Evolutionary conservation across 92 coral and sea anemone genomes (phyloP).

Genomic region (Scolanthus callimorphus): DNA sequence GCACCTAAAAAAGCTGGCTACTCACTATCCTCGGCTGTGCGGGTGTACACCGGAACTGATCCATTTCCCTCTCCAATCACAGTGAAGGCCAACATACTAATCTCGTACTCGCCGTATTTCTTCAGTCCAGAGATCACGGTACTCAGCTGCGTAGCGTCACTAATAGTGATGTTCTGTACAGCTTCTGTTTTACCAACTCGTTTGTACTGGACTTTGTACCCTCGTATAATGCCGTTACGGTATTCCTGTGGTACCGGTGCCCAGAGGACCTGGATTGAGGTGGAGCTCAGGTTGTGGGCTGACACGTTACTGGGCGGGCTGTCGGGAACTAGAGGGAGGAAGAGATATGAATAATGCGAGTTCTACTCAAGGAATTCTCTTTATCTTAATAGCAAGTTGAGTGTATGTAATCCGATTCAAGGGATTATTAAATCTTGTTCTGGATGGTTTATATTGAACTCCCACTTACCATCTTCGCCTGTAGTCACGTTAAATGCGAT

Average conservation of each 20-base stretch:
- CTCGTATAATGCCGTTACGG: slow-evolving; percentile 35
- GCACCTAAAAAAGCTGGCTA: neutral
- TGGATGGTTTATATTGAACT: no score
- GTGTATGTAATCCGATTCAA: no score
- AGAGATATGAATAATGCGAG: no score
- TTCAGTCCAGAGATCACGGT: slow-evolving; percentile 20
- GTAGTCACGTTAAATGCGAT: slow-evolving; percentile 52
- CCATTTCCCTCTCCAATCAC: slow-evolving; percentile 67
- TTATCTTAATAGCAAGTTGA: no score
- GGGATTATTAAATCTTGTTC: no score
- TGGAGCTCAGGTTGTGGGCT: slow-evolving; percentile 31
- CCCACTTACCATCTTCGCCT: slow-evolving; percentile 67
- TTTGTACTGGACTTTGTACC: slow-evolving; percentile 26
- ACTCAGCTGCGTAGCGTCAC: neutral
- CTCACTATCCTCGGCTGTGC: slow-evolving; percentile 82
- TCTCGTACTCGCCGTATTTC: slow-evolving; percentile 36
- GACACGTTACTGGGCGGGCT: slow-evolving; percentile 22
- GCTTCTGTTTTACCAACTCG: neutral
- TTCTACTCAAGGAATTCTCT: no score
- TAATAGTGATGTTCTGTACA: neutral
- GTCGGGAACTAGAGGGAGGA: slow-evolving; percentile 30
- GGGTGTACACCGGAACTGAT: slow-evolving; percentile 38
- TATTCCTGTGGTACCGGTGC: slow-evolving; percentile 16
- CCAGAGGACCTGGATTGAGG: slow-evolving; percentile 45
- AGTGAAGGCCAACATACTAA: slow-evolving; percentile 61